phyloP scores from a whole-genome alignment of 2,888 invertebrate species.

The Endotricha flammealis region DNA sequence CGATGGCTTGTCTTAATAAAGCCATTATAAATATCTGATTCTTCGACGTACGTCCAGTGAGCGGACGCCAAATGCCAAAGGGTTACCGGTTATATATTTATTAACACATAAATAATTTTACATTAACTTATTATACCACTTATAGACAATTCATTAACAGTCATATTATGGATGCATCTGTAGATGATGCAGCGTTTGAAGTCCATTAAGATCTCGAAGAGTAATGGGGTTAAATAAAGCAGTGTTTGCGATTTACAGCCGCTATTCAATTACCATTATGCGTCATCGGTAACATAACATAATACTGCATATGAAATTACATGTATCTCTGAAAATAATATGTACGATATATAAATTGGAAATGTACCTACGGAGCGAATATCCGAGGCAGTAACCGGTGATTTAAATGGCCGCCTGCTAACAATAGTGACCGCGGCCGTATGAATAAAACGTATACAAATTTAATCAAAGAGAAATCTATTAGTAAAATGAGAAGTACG shows the following conservation, averaged over 20 bases:
- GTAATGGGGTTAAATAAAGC: slow-evolving; percentile 4
- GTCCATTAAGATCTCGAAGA: slow-evolving; percentile 1
- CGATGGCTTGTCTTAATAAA: slow-evolving; percentile 72
- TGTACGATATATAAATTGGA: slow-evolving; percentile 7
- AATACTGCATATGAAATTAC: neutral
- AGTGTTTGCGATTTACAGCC: slow-evolving; percentile 1
- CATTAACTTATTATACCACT: slow-evolving; percentile 24
- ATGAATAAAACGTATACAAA: slow-evolving; percentile 78
- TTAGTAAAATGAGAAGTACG: slow-evolving; percentile 79
- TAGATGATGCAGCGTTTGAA: neutral
- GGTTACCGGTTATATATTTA: slow-evolving; percentile 48
- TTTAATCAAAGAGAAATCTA: slow-evolving; percentile 79
- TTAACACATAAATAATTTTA: slow-evolving; percentile 41
- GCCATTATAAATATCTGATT: slow-evolving; percentile 76
- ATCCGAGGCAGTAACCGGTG: slow-evolving; percentile 44
- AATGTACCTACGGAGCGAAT: slow-evolving; percentile 23
- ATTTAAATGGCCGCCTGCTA: slow-evolving; percentile 58
- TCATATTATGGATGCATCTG: neutral
- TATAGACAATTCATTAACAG: slow-evolving; percentile 10
- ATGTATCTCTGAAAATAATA: neutral
- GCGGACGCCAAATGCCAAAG: slow-evolving; percentile 59
- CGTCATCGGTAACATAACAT: slow-evolving; percentile 5
- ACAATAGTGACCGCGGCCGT: slow-evolving; percentile 65
- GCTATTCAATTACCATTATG: slow-evolving; percentile 7
- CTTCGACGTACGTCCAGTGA: slow-evolving; percentile 52